phyloP scores from a whole-genome alignment of 2,888 invertebrate species.

The Autographa pulchrina region DNA sequence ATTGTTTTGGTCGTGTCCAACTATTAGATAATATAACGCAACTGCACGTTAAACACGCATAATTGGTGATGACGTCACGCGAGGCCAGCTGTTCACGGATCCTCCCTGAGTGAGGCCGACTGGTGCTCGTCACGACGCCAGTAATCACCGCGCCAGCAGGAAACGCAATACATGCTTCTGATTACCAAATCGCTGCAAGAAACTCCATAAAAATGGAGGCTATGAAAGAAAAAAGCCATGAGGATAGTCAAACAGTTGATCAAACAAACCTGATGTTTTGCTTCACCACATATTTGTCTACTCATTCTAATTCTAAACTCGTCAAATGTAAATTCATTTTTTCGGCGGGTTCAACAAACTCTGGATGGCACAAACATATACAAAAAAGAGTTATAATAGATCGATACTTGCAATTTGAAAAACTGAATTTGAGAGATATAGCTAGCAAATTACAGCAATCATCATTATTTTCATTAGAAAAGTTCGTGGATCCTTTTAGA shows the following conservation, averaged over 20 bases:
- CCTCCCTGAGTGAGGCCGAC: constrained; percentile 72
- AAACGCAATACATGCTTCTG: constrained; percentile 63
- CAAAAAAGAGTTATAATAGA: constrained; percentile 27
- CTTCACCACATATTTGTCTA: background rate
- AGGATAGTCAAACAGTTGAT: constrained; percentile 20
- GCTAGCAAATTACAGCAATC: constrained; percentile 38
- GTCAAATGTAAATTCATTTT: constrained; percentile 41
- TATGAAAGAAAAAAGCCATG: constrained; percentile 5
- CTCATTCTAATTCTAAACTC: constrained; percentile 29
- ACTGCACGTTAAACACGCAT: constrained; percentile 59
- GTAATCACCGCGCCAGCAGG: constrained; percentile 76
- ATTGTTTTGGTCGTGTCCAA: constrained; percentile 67
- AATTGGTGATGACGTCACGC: constrained; percentile 77
- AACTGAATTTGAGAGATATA: constrained; percentile 13
- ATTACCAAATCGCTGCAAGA: constrained; percentile 45
- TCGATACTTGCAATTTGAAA: constrained; percentile 25
- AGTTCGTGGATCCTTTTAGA: constrained; percentile 13
- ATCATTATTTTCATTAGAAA: constrained; percentile 51
- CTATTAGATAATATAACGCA: constrained; percentile 71
- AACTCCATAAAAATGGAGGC: constrained; percentile 27
- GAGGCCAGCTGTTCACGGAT: constrained; percentile 74
- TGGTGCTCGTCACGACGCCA: constrained; percentile 76
- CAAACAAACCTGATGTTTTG: background rate
- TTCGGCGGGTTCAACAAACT: constrained; percentile 48
- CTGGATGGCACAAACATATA: constrained; percentile 15